phyloP scores from a whole-genome alignment of 2,888 invertebrate genomes.

The Diploptera punctata region DNA sequence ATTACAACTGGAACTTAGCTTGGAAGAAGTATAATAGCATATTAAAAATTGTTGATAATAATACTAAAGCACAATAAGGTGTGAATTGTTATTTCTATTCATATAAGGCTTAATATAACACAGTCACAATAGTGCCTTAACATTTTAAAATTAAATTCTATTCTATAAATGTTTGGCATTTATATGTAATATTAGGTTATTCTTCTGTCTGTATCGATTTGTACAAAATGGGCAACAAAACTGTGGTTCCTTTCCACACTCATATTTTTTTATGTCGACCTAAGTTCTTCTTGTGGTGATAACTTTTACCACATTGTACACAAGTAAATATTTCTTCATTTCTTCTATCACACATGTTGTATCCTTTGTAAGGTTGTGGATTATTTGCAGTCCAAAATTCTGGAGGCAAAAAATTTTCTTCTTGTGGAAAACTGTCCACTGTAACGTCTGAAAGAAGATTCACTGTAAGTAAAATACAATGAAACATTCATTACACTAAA shows the following conservation, averaged over 20 bases:
- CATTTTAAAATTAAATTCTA: no score
- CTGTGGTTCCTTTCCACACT: conserved; percentile 60
- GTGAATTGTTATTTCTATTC: no score
- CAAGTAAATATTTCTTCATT: conserved; percentile 39
- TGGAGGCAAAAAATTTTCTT: not conserved
- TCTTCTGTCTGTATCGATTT: conserved; percentile 38
- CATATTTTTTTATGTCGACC: conserved; percentile 56
- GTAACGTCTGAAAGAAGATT: conserved; percentile 6
- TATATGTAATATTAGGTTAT: conserved; percentile 33
- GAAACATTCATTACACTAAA: no score
- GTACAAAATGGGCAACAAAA: conserved; percentile 54
- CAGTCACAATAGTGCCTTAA: no score
- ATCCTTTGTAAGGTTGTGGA: not conserved
- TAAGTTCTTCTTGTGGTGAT: conserved; percentile 47
- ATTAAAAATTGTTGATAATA: no score
- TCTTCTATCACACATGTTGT: not conserved
- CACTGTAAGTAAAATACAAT: no score
- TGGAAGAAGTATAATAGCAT: no score
- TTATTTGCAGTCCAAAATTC: not conserved
- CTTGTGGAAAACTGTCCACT: not conserved
- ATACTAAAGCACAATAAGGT: no score
- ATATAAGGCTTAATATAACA: no score
- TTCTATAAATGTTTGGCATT: conserved; percentile 9
- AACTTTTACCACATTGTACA: conserved; percentile 44
- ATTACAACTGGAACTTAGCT: no score